Conservation (phyloP, 2,888 invertebrate genomes). For the Rhingia campestris region DNA sequence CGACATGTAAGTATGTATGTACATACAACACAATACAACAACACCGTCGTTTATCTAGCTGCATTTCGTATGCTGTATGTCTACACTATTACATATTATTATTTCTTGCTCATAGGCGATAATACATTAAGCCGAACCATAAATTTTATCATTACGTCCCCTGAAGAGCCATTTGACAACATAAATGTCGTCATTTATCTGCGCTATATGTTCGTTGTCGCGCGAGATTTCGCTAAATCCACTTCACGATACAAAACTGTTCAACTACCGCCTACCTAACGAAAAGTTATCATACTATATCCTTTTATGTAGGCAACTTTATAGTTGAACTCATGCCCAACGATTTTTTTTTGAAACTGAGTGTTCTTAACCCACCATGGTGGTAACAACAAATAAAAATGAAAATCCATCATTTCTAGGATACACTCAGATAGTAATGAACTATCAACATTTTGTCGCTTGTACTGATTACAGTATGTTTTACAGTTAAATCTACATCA, state of each 20-base stretch:
- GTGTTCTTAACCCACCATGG: background rate
- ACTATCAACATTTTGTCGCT: constrained; percentile 26
- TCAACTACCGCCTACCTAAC: constrained; percentile 36
- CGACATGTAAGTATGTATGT: constrained; percentile 17
- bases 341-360: background rate
- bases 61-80: constrained; percentile 63
- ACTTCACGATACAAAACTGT: constrained; percentile 42
- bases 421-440: constrained; percentile 20
- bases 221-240: constrained; percentile 35
- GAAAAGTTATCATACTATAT: background rate
- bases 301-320: too few species aligned
- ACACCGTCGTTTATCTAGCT: constrained; percentile 46
- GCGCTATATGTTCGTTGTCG: constrained; percentile 38
- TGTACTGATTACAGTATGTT: constrained; percentile 22
- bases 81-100: constrained; percentile 70
- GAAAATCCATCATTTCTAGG: constrained; percentile 41
- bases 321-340: background rate
- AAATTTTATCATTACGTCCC: constrained; percentile 71
- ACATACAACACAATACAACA: constrained; percentile 13
- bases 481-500: background rate
- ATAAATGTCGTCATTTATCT: constrained; percentile 69
- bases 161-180: constrained; percentile 68
- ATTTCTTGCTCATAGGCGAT: constrained; percentile 72
- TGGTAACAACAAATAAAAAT: constrained; percentile 34
- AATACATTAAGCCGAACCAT: constrained; percentile 67